phyloP scores from a whole-genome alignment of 2,113 vertebrate species.

The Uria lomvia region DNA sequence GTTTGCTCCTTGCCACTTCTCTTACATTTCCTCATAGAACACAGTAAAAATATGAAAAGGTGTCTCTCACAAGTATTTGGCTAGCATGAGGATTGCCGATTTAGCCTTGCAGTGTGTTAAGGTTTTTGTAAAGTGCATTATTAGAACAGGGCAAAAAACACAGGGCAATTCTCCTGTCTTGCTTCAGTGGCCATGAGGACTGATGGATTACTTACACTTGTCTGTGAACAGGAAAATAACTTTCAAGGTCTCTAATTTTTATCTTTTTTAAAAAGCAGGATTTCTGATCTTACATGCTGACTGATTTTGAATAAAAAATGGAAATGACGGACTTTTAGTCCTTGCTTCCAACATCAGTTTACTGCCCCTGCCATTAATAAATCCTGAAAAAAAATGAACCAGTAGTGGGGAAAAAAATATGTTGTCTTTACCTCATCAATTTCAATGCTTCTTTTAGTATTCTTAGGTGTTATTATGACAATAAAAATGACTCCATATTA shows the following conservation, averaged over 20 bases:
- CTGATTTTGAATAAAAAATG: background rate
- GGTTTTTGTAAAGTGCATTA: background rate
- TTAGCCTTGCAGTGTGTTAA: background rate
- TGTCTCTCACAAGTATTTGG: background rate
- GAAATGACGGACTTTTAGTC: background rate
- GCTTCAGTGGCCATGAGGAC: background rate
- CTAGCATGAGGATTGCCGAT: background rate
- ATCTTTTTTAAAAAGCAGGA: background rate
- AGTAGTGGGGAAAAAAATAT: background rate
- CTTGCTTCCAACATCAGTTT: background rate
- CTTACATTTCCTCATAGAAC: background rate
- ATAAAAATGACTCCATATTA: background rate
- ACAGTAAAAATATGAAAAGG: background rate
- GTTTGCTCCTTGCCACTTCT: background rate
- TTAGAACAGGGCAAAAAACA: background rate
- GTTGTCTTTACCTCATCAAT: background rate
- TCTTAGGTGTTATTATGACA: background rate
- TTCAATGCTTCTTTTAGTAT: background rate
- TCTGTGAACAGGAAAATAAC: background rate
- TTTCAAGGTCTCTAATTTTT: background rate
- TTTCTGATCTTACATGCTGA: background rate
- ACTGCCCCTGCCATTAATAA: background rate
- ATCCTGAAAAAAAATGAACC: background rate
- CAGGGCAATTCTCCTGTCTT: background rate
- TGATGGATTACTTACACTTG: background rate